phyloP scores from a whole-genome alignment of 2,797 vertebrate genomes.

The Arnoldichthys spilopterus region DNA sequence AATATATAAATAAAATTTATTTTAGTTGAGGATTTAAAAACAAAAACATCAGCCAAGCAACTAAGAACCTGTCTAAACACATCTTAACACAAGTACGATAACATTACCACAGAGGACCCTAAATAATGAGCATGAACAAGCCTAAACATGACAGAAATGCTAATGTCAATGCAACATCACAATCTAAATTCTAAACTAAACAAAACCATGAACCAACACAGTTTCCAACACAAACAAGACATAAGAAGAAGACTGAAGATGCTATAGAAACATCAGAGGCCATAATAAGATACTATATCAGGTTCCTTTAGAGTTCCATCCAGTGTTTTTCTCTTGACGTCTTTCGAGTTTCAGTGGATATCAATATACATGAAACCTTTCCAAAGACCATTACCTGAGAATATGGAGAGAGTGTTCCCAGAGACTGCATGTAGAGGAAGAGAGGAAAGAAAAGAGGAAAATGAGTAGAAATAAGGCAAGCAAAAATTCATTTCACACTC shows the following conservation, averaged over 20 bases:
- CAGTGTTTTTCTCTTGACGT: background rate
- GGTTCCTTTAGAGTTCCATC: background rate
- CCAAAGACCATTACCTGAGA: conserved; percentile 82
- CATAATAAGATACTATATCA: background rate
- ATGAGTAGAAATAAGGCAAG: conserved; percentile 39
- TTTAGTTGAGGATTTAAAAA: no score
- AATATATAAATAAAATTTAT: no score
- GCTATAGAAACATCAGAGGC: background rate
- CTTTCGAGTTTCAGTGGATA: background rate
- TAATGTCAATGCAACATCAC: background rate
- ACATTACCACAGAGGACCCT: background rate
- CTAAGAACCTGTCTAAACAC: background rate
- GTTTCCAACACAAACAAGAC: background rate
- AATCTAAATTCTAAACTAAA: background rate
- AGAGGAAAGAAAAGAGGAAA: conserved; percentile 47
- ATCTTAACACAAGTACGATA: background rate
- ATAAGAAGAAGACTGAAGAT: background rate
- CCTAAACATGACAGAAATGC: background rate
- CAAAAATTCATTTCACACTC: conserved; percentile 44
- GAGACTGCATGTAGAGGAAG: conserved; percentile 75
- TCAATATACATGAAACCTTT: background rate
- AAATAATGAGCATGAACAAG: background rate
- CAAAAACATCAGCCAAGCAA: background rate
- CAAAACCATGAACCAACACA: background rate
- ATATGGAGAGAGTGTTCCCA: conserved; percentile 88